phyloP scores from a whole-genome alignment of 2,113 vertebrate species.

The Gallinago undulata region DNA sequence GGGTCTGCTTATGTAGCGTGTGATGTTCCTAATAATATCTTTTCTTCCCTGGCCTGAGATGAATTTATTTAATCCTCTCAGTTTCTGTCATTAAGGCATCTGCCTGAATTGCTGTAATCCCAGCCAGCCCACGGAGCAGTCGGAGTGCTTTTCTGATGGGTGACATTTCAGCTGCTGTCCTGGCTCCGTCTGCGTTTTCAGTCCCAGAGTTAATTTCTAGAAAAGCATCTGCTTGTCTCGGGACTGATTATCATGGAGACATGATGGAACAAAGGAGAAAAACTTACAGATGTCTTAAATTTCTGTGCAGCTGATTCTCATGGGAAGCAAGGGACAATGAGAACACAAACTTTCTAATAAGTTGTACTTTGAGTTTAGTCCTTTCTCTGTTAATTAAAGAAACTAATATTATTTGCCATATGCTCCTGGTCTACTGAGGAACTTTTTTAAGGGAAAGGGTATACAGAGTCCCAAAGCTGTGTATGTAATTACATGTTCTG shows the following conservation, averaged over 20 bases:
- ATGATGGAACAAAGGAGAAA: not conserved
- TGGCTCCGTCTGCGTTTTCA: not conserved
- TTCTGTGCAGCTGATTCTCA: not conserved
- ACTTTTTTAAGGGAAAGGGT: not conserved
- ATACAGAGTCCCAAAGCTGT: not conserved
- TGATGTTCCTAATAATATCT: not conserved
- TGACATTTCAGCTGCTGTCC: not conserved
- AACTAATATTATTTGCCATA: not conserved
- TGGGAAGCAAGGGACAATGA: not conserved
- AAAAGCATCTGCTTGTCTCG: not conserved
- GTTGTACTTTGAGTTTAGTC: not conserved
- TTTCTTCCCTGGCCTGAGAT: not conserved
- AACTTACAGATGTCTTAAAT: not conserved
- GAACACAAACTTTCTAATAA: not conserved
- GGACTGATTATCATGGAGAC: not conserved
- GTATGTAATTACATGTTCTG: not conserved
- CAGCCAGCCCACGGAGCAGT: not conserved
- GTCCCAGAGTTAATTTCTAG: not conserved
- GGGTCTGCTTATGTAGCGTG: not conserved
- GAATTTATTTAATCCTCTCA: slow-evolving; percentile 60
- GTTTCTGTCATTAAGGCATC: not conserved
- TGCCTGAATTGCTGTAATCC: slow-evolving; percentile 17
- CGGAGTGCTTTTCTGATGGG: not conserved
- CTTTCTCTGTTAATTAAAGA: not conserved
- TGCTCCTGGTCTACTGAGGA: not conserved